Conservation (phyloP, 2,888 invertebrate genomes). For the Hyppa rectilinea region DNA sequence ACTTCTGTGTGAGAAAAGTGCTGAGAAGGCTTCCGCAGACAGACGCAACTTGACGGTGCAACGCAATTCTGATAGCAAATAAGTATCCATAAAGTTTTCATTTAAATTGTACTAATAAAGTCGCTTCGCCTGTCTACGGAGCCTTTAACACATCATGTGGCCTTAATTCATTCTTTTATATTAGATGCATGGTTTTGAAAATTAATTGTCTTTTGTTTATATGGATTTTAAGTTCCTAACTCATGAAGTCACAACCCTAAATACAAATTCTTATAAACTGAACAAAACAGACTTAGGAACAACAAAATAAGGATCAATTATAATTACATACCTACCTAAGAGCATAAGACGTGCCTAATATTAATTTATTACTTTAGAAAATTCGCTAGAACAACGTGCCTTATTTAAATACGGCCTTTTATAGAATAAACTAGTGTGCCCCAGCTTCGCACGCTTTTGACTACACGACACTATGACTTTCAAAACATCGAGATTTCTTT, state of each 20-base stretch:
- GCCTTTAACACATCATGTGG: neutral
- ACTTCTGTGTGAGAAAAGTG: neutral
- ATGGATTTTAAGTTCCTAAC: neutral
- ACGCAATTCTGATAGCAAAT: no score
- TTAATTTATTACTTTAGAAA: conserved; percentile 31
- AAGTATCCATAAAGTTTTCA: no score
- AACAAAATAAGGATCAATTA: conserved; percentile 9
- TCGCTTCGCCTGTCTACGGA: no score
- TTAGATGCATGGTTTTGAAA: neutral
- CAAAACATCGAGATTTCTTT: neutral
- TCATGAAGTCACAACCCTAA: conserved; percentile 23
- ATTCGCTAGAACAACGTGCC: conserved; percentile 38
- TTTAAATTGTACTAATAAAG: no score
- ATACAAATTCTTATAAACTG: conserved; percentile 9
- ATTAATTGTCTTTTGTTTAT: neutral
- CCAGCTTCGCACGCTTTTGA: neutral
- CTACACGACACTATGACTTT: no score
- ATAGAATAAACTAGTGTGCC: conserved; percentile 71
- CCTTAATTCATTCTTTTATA: neutral
- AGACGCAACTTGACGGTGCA: no score
- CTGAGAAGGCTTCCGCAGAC: no score
- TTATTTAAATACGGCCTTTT: conserved; percentile 70
- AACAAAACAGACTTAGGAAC: conserved; percentile 13
- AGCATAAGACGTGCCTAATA: conserved; percentile 5
- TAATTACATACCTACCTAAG: neutral